Evolutionary conservation across 2,113 vertebrate species (phyloP).

Genomic region (Hippocampus barbouri): DNA sequence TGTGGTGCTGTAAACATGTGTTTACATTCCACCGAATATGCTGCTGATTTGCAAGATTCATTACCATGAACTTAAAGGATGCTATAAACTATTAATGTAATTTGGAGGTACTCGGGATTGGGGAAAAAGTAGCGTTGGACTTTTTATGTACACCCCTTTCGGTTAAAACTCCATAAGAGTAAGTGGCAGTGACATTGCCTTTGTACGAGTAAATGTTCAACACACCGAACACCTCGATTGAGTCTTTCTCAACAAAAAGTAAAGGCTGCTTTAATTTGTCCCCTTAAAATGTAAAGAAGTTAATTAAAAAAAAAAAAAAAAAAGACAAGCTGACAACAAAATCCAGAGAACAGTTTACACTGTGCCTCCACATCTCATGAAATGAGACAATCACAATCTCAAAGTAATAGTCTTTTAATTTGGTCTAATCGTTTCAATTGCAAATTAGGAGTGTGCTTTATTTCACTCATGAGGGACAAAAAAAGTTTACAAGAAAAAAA

Average conservation of each 20-base stretch:
- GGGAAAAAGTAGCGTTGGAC: not conserved
- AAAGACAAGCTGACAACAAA: not conserved
- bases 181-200: constrained; percentile 11
- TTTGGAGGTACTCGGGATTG: not conserved
- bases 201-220: constrained; percentile 10
- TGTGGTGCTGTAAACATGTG: too few relatives aligned
- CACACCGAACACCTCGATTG: constrained; percentile 7
- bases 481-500: not conserved
- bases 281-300: not conserved
- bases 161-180: not conserved
- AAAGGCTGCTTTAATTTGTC: not conserved
- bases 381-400: not conserved
- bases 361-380: not conserved
- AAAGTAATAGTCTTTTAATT: not conserved
- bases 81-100: not conserved
- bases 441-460: not conserved
- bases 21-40: too few relatives aligned
- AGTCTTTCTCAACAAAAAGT: constrained; percentile 1
- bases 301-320: not conserved
- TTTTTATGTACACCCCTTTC: not conserved
- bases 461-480: not conserved
- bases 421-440: not conserved
- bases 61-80: not conserved
- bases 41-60: too few relatives aligned
- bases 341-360: not conserved